Evolutionary conservation across 2,113 vertebrate genomes (phyloP), one percentile per base, ranked within the genome.

Genomic region (Podarcis cretensis): DNA sequence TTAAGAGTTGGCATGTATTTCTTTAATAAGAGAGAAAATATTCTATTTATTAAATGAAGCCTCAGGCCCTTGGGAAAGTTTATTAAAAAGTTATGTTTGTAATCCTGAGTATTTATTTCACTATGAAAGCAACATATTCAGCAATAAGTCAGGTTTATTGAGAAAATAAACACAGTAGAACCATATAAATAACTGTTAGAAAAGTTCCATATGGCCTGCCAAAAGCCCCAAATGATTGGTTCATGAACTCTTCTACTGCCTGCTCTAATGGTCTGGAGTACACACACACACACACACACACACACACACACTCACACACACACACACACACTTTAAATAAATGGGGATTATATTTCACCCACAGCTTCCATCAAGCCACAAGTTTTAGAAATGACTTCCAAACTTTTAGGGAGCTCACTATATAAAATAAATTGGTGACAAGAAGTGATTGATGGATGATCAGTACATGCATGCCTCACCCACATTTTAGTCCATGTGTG

Each of bases 81-180:
- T 92, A 90, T 86, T 83, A 84, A 93, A 94, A 96, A 89, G 94
- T 95, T 95, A 90, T 95, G 89, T 94, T 96, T 94, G 90, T 93
- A 93, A 95, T 95, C 91, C 92, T 92, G 86, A 93, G 57, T 95
- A 94, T 96, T 95, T 96, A 95, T 96, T 96, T 95, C 94, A 94
- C 89, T 94, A 92, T 92, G 91, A 95, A 96, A 95, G 90, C 93
- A 95, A 96, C 91, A 94, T 92, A 94, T 95, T 94, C 95, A 94
- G 94, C 91, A 94, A 94, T 96, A 95, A 94, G 93, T 96, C 92
- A 93, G 91, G 93, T 95, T 95, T 96, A 95, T 92, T 96, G 94
- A 93, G 91, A 96, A 96, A 96, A 96, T 95, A 96, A 95, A 96
- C 94, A 95, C 92, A 94, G 92, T 92, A 96, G 86, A 80, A 89